phyloP scores from a whole-genome alignment of 2,113 vertebrate genomes.

The Thalassarche chlororhynchos region DNA sequence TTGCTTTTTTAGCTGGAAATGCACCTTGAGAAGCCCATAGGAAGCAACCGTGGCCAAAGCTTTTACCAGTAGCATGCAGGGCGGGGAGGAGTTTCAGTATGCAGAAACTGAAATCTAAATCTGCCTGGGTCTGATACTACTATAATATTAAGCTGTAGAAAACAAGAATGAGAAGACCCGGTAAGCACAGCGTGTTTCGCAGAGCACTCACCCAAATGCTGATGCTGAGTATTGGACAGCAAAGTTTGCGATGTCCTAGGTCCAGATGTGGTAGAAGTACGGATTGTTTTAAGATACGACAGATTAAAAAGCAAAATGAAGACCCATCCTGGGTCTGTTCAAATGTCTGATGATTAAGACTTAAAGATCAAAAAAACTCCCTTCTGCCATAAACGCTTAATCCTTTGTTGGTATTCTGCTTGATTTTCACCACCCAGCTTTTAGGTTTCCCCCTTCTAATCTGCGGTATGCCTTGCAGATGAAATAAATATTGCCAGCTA shows the following conservation, averaged over 20 bases:
- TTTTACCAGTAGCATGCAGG: not conserved
- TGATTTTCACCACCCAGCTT: not conserved
- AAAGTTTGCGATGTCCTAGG: fast-evolving
- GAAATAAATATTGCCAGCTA: not conserved
- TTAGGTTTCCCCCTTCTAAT: not conserved
- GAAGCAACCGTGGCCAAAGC: not conserved
- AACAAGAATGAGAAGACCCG: not conserved
- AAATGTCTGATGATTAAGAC: not conserved
- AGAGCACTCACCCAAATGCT: not conserved
- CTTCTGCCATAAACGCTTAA: not conserved
- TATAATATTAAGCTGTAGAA: not conserved
- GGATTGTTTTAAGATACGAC: not conserved
- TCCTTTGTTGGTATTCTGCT: not conserved
- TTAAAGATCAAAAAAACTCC: not conserved
- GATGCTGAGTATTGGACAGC: not conserved
- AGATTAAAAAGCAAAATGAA: not conserved
- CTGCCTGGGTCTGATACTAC: not conserved
- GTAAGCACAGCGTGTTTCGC: not conserved
- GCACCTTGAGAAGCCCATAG: not conserved
- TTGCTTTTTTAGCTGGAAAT: not conserved
- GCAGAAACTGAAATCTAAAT: not conserved
- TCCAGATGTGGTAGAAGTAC: not conserved
- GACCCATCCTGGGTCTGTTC: not conserved
- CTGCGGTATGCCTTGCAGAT: not conserved
- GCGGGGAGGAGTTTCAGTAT: not conserved